These are phyloP conservation scores for Scyliorhinus canicula DNA, from an alignment of 2,797 vertebrate species.

Conservation along the genomic window DNA sequence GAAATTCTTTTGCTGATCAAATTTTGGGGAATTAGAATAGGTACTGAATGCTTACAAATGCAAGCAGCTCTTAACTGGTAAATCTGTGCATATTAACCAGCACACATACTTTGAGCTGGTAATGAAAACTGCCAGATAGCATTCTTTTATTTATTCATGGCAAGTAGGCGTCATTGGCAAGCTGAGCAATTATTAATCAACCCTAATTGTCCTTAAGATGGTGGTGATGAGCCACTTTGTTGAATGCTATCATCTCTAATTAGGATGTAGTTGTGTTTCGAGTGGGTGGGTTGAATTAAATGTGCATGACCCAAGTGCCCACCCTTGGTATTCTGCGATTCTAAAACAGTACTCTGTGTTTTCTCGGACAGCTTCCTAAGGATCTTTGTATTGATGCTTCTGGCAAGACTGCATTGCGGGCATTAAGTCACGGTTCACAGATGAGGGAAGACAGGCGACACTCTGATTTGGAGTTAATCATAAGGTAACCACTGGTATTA, in stretches of 20 bases:
- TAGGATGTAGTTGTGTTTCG: no score
- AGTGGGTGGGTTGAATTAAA: neutral
- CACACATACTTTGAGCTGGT: neutral
- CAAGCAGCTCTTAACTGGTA: neutral
- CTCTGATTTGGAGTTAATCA: slow-evolving; percentile 69
- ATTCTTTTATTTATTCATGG: neutral
- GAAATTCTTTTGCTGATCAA: neutral
- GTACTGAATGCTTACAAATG: neutral
- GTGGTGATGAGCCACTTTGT: neutral
- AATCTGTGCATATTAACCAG: neutral
- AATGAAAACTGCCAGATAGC: neutral
- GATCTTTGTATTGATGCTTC: slow-evolving; percentile 78
- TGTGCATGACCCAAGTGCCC: neutral
- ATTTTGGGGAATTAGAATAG: neutral
- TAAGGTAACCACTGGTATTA: slow-evolving; percentile 63
- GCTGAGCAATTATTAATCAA: neutral
- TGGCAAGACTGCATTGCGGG: slow-evolving; percentile 78
- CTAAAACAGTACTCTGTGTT: neutral
- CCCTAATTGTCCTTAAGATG: neutral
- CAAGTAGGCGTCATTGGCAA: neutral
- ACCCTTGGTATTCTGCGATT: neutral
- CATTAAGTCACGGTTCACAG: slow-evolving; percentile 74
- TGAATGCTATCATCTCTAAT: neutral
- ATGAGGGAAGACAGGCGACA: slow-evolving; percentile 67
- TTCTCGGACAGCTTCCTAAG: slow-evolving; percentile 75